Evolutionary conservation across 2,113 vertebrate genomes (phyloP), one percentile per base, ranked within the genome.

Genomic region (Aspiorhynchus laticeps): DNA sequence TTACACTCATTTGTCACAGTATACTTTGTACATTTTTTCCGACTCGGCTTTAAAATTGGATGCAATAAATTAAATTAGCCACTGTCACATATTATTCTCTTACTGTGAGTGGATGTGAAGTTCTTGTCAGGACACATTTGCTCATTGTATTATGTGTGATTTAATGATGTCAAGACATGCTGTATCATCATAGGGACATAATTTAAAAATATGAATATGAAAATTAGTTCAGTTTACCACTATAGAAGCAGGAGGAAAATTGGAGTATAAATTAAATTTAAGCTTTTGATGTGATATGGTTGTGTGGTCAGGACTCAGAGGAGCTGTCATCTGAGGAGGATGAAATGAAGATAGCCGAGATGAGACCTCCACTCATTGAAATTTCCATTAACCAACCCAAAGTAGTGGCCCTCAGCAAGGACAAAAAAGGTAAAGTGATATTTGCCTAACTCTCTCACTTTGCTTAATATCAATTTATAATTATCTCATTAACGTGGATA

Each of bases 271-370:
- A 67, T 69, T 51, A 26, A 74, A 74, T 28, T 7, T 76, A 7
- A 83, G 80, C 83, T 28, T 88, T 24, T 84, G 19, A 67, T 43
- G 51, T 84, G 36, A 26, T 84, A 7, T 84, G 36, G 41, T 83
- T 73, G 33, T 59, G 15, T 82, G 85, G 48, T 4, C 91, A 99
- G 97, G 97, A 98, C 84, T 97, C 97, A 21, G 98, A 99, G 91
- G 98, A 99, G 83, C 95, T 99, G 19, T 98, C 97, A 17, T 98
- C 97, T 87, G 98, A 99, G 91, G 98, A 99, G 91, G 97, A 94
- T 21, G 98, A 98, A 92, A 99, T 99, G 98, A 99, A 98, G 93
- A 96, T 99, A 77, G 98, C 97, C 10, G 97, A 99, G 94, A 97
- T 99, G 97, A 93, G 97, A 83, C 98, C 98, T 4, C 98, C 98